These are phyloP conservation scores for Protodeltote pygarga DNA, from an alignment of 2,888 invertebrate genomes.

Conservation along the genomic window DNA sequence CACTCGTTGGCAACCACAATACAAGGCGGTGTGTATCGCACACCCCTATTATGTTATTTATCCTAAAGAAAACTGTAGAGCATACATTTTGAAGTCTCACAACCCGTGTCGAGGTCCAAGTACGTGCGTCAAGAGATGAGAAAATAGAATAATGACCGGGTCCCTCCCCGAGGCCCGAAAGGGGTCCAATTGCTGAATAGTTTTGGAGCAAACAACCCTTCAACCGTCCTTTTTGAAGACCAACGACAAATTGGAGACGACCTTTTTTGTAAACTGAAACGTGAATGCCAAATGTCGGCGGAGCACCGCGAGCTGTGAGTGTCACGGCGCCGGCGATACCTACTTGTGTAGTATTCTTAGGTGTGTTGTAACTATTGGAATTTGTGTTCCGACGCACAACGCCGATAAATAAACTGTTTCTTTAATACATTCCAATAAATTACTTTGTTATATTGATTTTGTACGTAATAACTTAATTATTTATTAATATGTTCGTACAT, in stretches of 20 bases:
- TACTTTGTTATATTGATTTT: too few relatives aligned
- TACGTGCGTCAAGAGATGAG: constrained; percentile 50
- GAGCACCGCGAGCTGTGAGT: background rate
- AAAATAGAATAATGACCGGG: constrained; percentile 57
- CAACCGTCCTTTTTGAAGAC: constrained; percentile 46
- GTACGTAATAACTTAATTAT: too few relatives aligned
- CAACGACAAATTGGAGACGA: constrained; percentile 49
- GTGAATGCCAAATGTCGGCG: constrained; percentile 29
- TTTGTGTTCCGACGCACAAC: too few relatives aligned
- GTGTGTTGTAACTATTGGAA: too few relatives aligned
- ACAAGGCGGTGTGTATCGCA: too few relatives aligned
- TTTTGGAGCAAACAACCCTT: constrained; percentile 56
- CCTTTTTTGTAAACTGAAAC: constrained; percentile 45
- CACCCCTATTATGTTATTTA: constrained; percentile 36
- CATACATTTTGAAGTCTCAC: constrained; percentile 28
- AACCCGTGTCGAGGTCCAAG: constrained; percentile 32
- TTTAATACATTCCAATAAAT: too few relatives aligned
- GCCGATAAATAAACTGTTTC: too few relatives aligned
- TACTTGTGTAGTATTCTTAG: too few relatives aligned
- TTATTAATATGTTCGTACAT: too few relatives aligned
- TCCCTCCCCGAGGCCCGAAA: constrained; percentile 27
- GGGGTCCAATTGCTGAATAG: constrained; percentile 54
- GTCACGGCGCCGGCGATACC: background rate
- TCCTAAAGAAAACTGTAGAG: constrained; percentile 35
- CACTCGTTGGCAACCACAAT: too few relatives aligned